Conservation (phyloP, 2,888 invertebrate genomes). For the Andrena hattorfiana region DNA sequence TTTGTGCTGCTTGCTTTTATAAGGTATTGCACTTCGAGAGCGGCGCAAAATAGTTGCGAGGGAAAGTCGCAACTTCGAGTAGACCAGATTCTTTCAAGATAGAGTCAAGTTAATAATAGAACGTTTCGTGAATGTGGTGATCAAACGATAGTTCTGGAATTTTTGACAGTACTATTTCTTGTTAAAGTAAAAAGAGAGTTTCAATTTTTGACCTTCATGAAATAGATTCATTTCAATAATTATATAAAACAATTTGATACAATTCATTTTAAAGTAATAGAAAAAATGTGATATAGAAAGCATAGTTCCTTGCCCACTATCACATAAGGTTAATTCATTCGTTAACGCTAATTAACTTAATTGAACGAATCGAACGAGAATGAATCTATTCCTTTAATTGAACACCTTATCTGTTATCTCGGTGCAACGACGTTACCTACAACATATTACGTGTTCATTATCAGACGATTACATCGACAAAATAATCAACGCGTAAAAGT, state of each 20-base stretch:
- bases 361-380: neutral
- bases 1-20: constrained; percentile 10
- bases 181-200: too few species aligned
- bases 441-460: too few species aligned
- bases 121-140: neutral
- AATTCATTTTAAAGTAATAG: too few species aligned
- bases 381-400: constrained; percentile 5
- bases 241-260: too few species aligned
- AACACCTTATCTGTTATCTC: neutral
- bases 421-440: too few species aligned
- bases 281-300: neutral
- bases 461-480: too few species aligned
- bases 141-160: neutral
- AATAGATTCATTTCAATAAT: too few species aligned
- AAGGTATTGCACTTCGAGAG: constrained; percentile 45
- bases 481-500: too few species aligned
- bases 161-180: neutral
- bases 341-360: constrained; percentile 10
- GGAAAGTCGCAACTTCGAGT: constrained; percentile 44
- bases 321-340: neutral
- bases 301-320: neutral
- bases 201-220: too few species aligned
- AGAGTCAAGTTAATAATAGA: constrained; percentile 4
- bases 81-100: constrained; percentile 30
- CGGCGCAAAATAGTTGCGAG: constrained; percentile 32